Conservation (phyloP, 1,140 invertebrate genomes). For the Leptopilina boulardi region DNA sequence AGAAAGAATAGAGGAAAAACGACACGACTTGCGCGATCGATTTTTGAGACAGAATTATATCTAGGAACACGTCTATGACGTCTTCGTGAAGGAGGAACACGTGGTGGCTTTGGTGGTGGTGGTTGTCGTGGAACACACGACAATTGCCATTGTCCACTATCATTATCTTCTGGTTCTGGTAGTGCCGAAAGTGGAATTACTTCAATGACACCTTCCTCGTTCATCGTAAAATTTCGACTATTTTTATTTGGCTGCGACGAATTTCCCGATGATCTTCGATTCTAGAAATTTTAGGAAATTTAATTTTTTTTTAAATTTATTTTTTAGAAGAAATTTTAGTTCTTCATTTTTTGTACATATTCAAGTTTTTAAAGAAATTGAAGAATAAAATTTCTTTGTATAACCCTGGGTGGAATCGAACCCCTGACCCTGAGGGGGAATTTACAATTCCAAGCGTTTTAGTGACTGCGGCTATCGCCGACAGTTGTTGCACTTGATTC, state of each 20-base stretch:
- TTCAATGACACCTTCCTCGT: constrained; percentile 66
- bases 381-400: no score
- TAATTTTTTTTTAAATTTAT: no score
- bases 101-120: constrained; percentile 63
- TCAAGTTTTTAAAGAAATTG: no score
- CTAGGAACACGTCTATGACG: constrained; percentile 79
- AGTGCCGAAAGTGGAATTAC: constrained; percentile 76
- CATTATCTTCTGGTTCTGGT: constrained; percentile 55
- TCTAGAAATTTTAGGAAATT: constrained; percentile 47
- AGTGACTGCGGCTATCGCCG: no score
- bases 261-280: constrained; percentile 48
- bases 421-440: no score
- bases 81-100: constrained; percentile 68
- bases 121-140: constrained; percentile 59
- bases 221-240: constrained; percentile 53
- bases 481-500: no score
- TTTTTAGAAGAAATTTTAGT: no score
- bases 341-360: no score
- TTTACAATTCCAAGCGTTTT: no score
- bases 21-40: constrained; percentile 84
- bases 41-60: constrained; percentile 88
- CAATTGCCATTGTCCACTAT: constrained; percentile 60
- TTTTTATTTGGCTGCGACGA: constrained; percentile 49
- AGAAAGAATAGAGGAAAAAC: constrained; percentile 87
- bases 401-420: no score